Conservation (phyloP, 1,140 invertebrate genomes). For the Reticulitermes speratus region DNA sequence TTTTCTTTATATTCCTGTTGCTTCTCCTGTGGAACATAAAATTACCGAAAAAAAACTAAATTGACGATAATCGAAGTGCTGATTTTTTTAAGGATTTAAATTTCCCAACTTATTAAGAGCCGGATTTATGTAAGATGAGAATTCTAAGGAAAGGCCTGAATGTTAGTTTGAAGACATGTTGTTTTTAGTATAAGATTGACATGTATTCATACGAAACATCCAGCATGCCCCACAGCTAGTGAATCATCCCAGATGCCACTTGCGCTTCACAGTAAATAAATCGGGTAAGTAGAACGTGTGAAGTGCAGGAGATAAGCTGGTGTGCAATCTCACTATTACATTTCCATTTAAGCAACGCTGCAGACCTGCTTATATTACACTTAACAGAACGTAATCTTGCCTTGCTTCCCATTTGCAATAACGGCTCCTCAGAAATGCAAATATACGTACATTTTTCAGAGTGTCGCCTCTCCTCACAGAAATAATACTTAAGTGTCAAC, state of each 20-base stretch:
- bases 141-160: neutral
- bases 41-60: too few species aligned
- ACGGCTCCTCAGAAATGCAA: too few species aligned
- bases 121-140: too few species aligned
- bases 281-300: neutral
- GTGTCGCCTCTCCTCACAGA: too few species aligned
- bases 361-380: neutral
- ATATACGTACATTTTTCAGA: too few species aligned
- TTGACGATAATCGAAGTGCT: too few species aligned
- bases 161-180: neutral
- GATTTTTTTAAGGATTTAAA: too few species aligned
- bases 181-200: neutral
- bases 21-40: too few species aligned
- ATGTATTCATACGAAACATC: neutral
- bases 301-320: neutral
- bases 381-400: neutral
- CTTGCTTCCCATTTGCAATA: too few species aligned
- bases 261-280: neutral
- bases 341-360: neutral
- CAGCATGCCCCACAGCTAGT: neutral
- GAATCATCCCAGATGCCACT: neutral
- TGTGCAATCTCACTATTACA: neutral
- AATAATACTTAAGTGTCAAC: too few species aligned
- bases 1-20: too few species aligned
- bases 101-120: too few species aligned